Evolutionary conservation across 2,888 invertebrate species (phyloP), one percentile per base, ranked within the genome.

Genomic region (Desoria tigrina): DNA sequence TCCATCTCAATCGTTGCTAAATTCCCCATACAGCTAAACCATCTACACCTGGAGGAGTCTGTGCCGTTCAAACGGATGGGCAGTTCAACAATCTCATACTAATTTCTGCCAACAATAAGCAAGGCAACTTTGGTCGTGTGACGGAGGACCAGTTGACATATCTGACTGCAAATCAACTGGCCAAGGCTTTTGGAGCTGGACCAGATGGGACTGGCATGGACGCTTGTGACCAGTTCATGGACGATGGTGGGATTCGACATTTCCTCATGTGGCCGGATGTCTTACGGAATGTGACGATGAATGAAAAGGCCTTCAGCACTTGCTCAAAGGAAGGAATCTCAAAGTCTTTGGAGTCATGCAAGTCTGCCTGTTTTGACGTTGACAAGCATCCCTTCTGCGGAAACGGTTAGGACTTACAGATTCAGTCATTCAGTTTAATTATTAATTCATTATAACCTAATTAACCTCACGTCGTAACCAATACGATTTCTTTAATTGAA

Each of bases 331-430:
- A 57, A 18, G 54, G 39, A 1, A 66, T 76, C 37, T 27, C 64
- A 0, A 58, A 65, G 26, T 58, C 66, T 14, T 42, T 76, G 37
- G 42, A 57, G 14, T 65, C 66, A 32, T 76, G 76, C 27, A 71
- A 68, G 54, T 70, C 76, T 1, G 61, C 74, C 9, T 76, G 76
- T 50, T 76, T 76, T 58, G 71, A 74, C 16, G 42, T 69, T 2
- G 66, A 74, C 57, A 54, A 50, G 16, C 72, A 74, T 62, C 76
- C 76, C 2, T 76, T 76, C 39, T 76, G 74, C 55, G 76, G 76
- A 65, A 76, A 76, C 60, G 76, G 76, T 74, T 45, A 16, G 45
- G 45, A 45, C 45, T 21, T 18, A 9, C 45, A 16, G 16, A 16
- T 45, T 45, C 45, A 45, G 6, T 39, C 39, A 39, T 39, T 39